Conservation (phyloP, 2,888 invertebrate species). For the Horisme vitalbata region DNA sequence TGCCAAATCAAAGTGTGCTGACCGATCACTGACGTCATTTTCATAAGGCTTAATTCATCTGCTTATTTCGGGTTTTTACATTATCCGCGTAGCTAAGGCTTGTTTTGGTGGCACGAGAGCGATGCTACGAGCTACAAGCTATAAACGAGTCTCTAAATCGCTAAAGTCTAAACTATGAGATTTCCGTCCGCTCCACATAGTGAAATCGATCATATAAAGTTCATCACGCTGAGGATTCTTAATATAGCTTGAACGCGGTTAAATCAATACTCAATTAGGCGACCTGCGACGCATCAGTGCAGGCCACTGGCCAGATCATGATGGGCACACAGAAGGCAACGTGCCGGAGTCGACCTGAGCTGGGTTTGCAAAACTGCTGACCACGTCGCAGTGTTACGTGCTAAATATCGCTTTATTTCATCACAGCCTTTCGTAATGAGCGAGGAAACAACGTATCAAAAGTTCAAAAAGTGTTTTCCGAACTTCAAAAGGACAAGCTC, state of each 20-base stretch:
- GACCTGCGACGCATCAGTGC: slow-evolving; percentile 6
- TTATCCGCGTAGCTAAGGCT: slow-evolving; percentile 1
- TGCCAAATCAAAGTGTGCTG: slow-evolving; percentile 21
- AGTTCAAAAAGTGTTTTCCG: slow-evolving; percentile 25
- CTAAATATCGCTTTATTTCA: slow-evolving; percentile 7
- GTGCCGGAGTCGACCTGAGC: slow-evolving; percentile 2
- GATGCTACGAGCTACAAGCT: no score
- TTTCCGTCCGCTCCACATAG: slow-evolving; percentile 1
- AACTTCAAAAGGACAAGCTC: slow-evolving; percentile 18
- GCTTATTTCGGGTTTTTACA: slow-evolving; percentile 9
- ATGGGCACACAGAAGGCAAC: slow-evolving; percentile 2
- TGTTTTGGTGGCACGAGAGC: not conserved
- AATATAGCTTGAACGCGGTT: slow-evolving; percentile 12
- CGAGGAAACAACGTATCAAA: slow-evolving; percentile 18
- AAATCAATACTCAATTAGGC: slow-evolving; percentile 17
- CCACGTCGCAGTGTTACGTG: slow-evolving; percentile 10
- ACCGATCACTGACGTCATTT: slow-evolving; percentile 21
- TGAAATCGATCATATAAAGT: slow-evolving; percentile 2
- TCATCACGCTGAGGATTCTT: slow-evolving; percentile 9
- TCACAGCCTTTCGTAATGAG: slow-evolving; percentile 12
- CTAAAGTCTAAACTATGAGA: no score
- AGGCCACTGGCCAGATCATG: not conserved
- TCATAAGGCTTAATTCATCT: slow-evolving; percentile 12
- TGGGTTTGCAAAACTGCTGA: slow-evolving; percentile 7
- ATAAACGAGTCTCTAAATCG: no score